A percentile compares a stretch with the other conserved stretches of the same genome.
Evolutionary conservation across 2,113 vertebrate species (phyloP).

Genomic region (Camelus dromedarius): DNA sequence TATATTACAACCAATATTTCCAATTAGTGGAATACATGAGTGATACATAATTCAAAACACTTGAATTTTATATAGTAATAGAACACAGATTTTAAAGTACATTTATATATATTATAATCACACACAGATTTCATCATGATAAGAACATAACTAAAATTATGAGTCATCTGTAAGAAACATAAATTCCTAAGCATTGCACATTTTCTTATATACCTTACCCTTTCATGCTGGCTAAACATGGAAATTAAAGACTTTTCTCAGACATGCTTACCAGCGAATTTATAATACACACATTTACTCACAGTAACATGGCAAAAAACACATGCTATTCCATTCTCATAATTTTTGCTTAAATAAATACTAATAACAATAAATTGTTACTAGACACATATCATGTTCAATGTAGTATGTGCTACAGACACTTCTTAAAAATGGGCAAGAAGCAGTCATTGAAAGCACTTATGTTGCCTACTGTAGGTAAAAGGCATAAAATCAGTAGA

Average conservation of each 20-base stretch:
- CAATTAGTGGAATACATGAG: slow-evolving; percentile 79
- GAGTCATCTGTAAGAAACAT: slow-evolving; percentile 56
- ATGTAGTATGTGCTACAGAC: background rate
- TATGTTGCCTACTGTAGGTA: background rate
- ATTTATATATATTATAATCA: slow-evolving; percentile 44
- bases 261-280: background rate
- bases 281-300: background rate
- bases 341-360: slow-evolving; percentile 26
- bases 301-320: background rate
- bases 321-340: background rate
- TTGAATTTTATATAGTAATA: slow-evolving; percentile 70
- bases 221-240: slow-evolving; percentile 16
- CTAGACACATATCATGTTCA: background rate
- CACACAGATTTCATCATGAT: slow-evolving; percentile 32
- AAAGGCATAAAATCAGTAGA: background rate
- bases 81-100: slow-evolving; percentile 54
- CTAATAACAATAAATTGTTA: background rate
- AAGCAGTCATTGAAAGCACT: background rate
- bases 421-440: background rate
- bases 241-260: slow-evolving; percentile 63
- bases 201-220: slow-evolving; percentile 5
- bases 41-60: slow-evolving; percentile 77
- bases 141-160: slow-evolving; percentile 69
- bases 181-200: slow-evolving; percentile 22
- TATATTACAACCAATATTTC: slow-evolving; percentile 64